Evolutionary conservation across 2,797 vertebrate species (phyloP).

Genomic region (Macroramphosus scolopax): DNA sequence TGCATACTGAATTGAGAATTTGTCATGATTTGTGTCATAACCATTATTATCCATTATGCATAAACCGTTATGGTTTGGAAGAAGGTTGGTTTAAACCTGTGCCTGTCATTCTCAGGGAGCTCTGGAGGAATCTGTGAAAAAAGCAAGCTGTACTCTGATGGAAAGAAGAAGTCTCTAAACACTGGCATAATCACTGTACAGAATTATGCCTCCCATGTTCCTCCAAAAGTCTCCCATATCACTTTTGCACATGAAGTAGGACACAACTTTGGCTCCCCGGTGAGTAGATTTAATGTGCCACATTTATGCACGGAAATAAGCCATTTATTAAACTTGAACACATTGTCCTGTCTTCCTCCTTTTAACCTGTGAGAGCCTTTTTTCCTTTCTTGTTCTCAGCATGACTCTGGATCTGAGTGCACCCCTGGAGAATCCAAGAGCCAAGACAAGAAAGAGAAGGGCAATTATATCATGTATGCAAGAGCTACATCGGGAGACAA

Average conservation of each 20-base stretch:
- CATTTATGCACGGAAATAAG: constrained; percentile 8
- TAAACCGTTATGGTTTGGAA: neutral
- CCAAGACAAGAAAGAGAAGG: constrained; percentile 95
- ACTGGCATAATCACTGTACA: constrained; percentile 99
- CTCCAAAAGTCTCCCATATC: constrained; percentile 98
- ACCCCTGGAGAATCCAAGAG: constrained; percentile 97
- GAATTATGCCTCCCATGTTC: constrained; percentile 98
- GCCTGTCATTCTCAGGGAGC: constrained; percentile 82
- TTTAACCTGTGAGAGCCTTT: constrained; percentile 14
- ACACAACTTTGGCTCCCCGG: constrained; percentile 98
- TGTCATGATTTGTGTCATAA: no score
- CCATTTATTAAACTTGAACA: constrained; percentile 11
- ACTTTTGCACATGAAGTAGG: constrained; percentile 99
- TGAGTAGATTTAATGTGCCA: constrained; percentile 76
- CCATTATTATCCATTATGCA: no score
- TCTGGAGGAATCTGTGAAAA: constrained; percentile 99
- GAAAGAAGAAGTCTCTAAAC: constrained; percentile 98
- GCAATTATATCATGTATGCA: constrained; percentile 99
- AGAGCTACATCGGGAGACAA: constrained; percentile 98
- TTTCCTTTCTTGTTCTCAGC: constrained; percentile 70
- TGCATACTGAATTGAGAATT: constrained; percentile 5
- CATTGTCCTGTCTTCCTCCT: constrained; percentile 17
- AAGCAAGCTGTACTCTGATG: constrained; percentile 96
- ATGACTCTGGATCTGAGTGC: constrained; percentile 96
- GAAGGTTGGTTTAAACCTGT: constrained; percentile 15